Evolutionary conservation across 1,140 invertebrate species (phyloP), one percentile per base, ranked within the genome.

Genomic region (Drosophila lacertosa): DNA sequence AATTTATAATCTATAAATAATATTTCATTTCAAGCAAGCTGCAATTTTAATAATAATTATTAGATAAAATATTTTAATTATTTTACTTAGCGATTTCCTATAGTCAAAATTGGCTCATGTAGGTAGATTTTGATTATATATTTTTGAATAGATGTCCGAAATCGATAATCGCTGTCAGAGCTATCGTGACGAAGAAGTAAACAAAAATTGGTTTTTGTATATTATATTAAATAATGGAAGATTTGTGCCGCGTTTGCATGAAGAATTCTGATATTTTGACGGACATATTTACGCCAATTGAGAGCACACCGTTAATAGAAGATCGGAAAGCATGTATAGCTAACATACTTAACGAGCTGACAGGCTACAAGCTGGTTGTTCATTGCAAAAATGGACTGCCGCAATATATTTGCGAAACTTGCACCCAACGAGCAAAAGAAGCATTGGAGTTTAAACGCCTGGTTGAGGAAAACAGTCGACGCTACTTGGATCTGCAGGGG

Each of bases 391-490:
- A 32, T 59, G 24, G 1, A 9, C 11, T 20, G 18, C 32, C 51
- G 0, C 40, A 47, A 50, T 59, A 50, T 24, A 39, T 66, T 16
- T 66, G 63, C 44, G 0, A n/a, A n/a, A 33, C 22, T 11, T 66
- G 63, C 26, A 66, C 24, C 13, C 3, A 22, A 9, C 9, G 4
- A 7, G 44, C 54, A 2, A 16, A 40, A 5, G 4, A 2, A 4
- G 63, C 63, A 3, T 29, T 66, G 24, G 35, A 29, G 2, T 66
- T 66, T 13, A 66, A 45, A 15, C 51, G 51, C 2, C 37, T 57
- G 51, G 1, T 65, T 3, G 42, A 48, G 15, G 16, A 2, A 15
- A 59, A 7, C 26, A 20, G 32, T 32, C 32, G 32, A 42, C 16
- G 29, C 16, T 45, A 47, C 33, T 2, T n/a, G 7, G 4, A 24